A percentile compares a stretch with the other conserved stretches of the same genome.
Evolutionary conservation across 2,888 invertebrate genomes (phyloP).

Genomic region (Invenusta paracnida): DNA sequence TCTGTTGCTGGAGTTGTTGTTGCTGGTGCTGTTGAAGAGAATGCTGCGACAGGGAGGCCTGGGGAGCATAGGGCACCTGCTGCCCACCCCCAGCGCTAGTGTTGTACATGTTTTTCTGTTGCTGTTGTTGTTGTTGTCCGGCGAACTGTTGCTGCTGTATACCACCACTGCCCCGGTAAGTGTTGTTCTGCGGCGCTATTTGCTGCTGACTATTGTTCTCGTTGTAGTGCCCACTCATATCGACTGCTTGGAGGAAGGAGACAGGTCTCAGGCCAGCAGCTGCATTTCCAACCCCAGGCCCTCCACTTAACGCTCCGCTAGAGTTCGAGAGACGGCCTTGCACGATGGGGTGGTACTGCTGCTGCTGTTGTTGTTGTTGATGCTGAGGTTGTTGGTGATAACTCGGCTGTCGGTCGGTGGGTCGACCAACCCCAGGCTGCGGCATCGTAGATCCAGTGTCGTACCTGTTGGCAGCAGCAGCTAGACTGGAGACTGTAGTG

Average conservation of each 20-base stretch:
- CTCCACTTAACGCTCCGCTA: not conserved
- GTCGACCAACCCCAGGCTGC: no score
- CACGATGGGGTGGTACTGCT: not conserved
- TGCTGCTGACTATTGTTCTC: not conserved
- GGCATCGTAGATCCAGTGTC: no score
- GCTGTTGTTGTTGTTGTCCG: not conserved
- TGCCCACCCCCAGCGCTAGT: not conserved
- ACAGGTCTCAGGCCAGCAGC: not conserved
- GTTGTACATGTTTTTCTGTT: not conserved
- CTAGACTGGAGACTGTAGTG: not conserved
- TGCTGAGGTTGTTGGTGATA: not conserved
- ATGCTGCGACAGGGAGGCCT: not conserved
- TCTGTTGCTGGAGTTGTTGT: not conserved
- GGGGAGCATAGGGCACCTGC: not conserved
- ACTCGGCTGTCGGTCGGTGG: not conserved
- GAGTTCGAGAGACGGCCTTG: not conserved
- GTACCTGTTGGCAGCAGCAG: not conserved
- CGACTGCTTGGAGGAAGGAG: slow-evolving; percentile 12
- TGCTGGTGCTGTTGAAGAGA: not conserved
- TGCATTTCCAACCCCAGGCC: no score
- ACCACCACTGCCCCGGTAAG: not conserved
- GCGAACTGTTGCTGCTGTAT: not conserved
- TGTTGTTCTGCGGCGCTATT: not conserved
- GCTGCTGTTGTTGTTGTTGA: not conserved
- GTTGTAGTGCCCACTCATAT: not conserved